A percentile compares a stretch with the other conserved stretches of the same genome.
These are phyloP conservation scores for Alca torda DNA, from an alignment of 2,797 vertebrate species.

Conservation along the genomic window DNA sequence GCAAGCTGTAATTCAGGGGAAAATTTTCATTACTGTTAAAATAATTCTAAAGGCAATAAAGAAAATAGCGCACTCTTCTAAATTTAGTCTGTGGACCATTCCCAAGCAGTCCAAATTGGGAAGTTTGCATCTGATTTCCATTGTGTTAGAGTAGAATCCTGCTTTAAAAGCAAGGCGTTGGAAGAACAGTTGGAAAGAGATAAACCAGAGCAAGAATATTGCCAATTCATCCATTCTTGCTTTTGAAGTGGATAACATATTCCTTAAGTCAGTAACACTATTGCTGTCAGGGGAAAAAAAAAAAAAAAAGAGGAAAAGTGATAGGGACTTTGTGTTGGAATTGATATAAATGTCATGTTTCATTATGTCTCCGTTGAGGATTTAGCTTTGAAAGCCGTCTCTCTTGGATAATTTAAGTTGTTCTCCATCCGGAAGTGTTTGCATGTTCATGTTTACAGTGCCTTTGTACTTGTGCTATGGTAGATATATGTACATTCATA, in stretches of 20 bases:
- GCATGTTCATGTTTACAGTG: not conserved
- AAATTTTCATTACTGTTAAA: not conserved
- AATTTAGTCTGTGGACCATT: not conserved
- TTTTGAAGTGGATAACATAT: slow-evolving; percentile 31
- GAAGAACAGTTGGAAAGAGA: slow-evolving; percentile 36
- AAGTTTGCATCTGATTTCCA: not conserved
- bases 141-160: not conserved
- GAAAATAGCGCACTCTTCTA: not conserved
- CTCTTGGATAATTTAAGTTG: slow-evolving; percentile 8
- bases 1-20: not conserved
- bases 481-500: not conserved
- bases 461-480: not conserved
- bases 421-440: not conserved
- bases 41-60: not conserved
- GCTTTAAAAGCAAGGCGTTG: not conserved
- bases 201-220: slow-evolving; percentile 32
- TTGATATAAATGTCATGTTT: slow-evolving; percentile 22
- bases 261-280: slow-evolving; percentile 40
- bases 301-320: not conserved
- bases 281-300: not conserved
- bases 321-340: not conserved
- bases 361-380: slow-evolving; percentile 33
- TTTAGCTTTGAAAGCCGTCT: not conserved
- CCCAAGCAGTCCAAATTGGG: not conserved
- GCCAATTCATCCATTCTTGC: slow-evolving; percentile 13